phyloP scores from a whole-genome alignment of 2,888 invertebrate species.

The Agrotis clavis region DNA sequence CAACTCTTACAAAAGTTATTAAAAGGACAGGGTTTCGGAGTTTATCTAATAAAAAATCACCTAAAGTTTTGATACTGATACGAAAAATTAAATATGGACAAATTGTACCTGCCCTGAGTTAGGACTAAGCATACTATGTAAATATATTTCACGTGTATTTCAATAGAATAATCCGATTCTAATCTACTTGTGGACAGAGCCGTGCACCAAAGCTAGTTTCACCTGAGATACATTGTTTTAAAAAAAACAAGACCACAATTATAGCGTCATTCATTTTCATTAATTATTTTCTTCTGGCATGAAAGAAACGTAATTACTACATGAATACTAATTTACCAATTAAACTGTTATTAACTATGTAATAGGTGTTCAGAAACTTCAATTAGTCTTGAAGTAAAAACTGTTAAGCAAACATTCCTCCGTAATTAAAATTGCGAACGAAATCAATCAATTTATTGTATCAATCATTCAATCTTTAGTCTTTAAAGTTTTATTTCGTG shows the following conservation, averaged over 20 bases:
- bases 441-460: neutral
- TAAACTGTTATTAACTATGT: slow-evolving; percentile 4
- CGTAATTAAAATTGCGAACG: slow-evolving; percentile 21
- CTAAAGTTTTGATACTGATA: too few relatives aligned
- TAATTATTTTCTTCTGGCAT: neutral
- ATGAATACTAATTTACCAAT: slow-evolving; percentile 15
- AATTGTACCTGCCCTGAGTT: neutral
- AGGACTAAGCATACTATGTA: neutral
- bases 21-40: too few relatives aligned
- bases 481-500: slow-evolving; percentile 13
- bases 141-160: neutral
- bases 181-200: neutral
- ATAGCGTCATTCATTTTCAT: too few relatives aligned
- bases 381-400: neutral
- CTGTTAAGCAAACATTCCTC: slow-evolving; percentile 14
- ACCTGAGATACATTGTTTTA: neutral
- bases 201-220: neutral
- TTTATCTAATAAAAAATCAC: too few relatives aligned
- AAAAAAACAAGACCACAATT: neutral
- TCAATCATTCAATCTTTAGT: slow-evolving; percentile 12
- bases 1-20: too few relatives aligned
- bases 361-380: neutral
- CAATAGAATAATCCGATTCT: neutral
- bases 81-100: too few relatives aligned
- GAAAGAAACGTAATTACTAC: slow-evolving; percentile 8